Percentiles rank a stretch among this genome's conserved stretches.
phyloP scores from a whole-genome alignment of 2,113 vertebrate genomes.

The Siniperca knerii region DNA sequence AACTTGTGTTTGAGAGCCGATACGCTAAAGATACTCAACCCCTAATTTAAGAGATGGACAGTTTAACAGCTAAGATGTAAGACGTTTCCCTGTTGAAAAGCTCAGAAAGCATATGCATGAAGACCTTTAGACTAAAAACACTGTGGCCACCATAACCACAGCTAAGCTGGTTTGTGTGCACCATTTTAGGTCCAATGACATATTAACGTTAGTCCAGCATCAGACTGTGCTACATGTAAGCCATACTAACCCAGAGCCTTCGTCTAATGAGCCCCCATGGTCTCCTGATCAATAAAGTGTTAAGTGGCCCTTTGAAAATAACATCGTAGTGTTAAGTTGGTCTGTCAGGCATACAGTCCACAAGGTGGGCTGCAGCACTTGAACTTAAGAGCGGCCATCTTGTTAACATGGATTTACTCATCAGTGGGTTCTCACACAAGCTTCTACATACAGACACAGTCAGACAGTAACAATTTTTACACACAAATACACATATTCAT shows the following conservation, averaged over 20 bases:
- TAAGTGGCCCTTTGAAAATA: constrained; percentile 72
- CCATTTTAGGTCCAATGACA: not conserved
- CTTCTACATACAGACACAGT: constrained; percentile 6
- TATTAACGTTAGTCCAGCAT: not conserved
- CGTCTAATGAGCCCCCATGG: constrained; percentile 52
- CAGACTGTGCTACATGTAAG: not conserved
- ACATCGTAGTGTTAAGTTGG: constrained; percentile 63
- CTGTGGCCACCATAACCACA: not conserved
- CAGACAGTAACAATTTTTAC: not conserved
- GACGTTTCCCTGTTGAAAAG: not conserved
- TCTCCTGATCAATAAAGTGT: constrained; percentile 78
- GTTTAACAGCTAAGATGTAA: not conserved
- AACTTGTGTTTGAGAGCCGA: constrained; percentile 23
- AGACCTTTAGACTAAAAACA: not conserved
- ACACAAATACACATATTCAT: constrained; percentile 13
- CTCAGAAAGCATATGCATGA: not conserved
- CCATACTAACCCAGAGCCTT: constrained; percentile 3
- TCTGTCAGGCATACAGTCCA: constrained; percentile 59
- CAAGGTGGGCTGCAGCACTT: constrained; percentile 72
- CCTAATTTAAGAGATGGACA: constrained; percentile 24
- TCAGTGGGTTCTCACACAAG: constrained; percentile 48
- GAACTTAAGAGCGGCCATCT: constrained; percentile 77
- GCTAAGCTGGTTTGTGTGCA: not conserved
- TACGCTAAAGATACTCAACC: not conserved
- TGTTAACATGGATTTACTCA: constrained; percentile 83